Evolutionary conservation across 1,140 invertebrate species (phyloP).

Genomic region (Drosophila lini): DNA sequence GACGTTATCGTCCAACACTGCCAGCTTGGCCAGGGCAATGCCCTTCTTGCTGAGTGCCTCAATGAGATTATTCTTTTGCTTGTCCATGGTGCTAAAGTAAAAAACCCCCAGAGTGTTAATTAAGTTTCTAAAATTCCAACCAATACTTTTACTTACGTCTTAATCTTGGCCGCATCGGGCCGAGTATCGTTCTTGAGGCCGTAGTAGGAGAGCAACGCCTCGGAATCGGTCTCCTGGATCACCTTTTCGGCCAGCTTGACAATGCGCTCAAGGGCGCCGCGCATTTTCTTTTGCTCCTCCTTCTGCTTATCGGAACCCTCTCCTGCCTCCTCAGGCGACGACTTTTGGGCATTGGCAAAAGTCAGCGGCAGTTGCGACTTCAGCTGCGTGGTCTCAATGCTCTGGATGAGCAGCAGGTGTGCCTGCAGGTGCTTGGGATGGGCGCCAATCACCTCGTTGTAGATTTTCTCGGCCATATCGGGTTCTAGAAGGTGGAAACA

Average conservation of each 20-base stretch:
- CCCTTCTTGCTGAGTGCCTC: conserved; percentile 92
- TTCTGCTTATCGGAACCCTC: conserved; percentile 82
- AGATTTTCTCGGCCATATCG: conserved; percentile 89
- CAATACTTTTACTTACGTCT: conserved; percentile 86
- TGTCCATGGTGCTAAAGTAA: conserved; percentile 90
- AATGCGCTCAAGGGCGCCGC: conserved; percentile 79
- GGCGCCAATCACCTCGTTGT: conserved; percentile 89
- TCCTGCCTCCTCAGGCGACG: conserved; percentile 28
- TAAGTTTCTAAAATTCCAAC: fast-evolving
- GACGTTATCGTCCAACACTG: conserved; percentile 84
- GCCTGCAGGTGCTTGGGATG: conserved; percentile 90
- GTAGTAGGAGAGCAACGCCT: conserved; percentile 90
- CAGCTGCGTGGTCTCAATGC: conserved; percentile 87
- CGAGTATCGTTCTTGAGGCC: conserved; percentile 92
- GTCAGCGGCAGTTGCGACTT: conserved; percentile 82
- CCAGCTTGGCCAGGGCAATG: conserved; percentile 89
- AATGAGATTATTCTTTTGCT: conserved; percentile 90
- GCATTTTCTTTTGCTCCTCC: conserved; percentile 78
- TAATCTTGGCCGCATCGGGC: conserved; percentile 91
- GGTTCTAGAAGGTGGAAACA: conserved; percentile 85
- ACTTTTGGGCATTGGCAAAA: conserved; percentile 62
- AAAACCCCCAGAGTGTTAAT: background rate
- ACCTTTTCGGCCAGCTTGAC: conserved; percentile 88
- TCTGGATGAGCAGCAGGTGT: conserved; percentile 91
- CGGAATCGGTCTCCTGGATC: conserved; percentile 90